phyloP scores from a whole-genome alignment of 2,888 invertebrate genomes.

The Meiosimyza platycephala region DNA sequence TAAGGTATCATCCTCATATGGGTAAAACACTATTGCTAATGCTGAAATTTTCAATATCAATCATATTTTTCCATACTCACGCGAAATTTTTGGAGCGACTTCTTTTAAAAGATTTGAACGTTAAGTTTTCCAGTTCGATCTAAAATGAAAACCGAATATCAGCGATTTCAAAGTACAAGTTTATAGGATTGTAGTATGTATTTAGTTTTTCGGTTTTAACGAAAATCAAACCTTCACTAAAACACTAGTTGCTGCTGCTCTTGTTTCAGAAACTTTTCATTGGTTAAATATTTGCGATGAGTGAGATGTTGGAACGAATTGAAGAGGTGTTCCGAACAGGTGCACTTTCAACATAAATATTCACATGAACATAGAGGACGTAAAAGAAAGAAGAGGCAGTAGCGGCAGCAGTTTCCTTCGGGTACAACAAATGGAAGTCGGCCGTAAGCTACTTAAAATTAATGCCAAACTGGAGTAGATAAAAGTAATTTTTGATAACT shows the following conservation, averaged over 20 bases:
- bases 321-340: constrained; percentile 44
- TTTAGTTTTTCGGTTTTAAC: too few relatives aligned
- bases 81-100: too few relatives aligned
- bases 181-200: too few relatives aligned
- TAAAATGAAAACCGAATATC: too few relatives aligned
- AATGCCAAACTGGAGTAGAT: constrained; percentile 45
- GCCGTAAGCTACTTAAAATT: constrained; percentile 50
- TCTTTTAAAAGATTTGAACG: too few relatives aligned
- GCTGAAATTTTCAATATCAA: too few relatives aligned
- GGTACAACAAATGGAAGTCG: constrained; percentile 30
- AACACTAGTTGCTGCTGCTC: neutral
- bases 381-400: neutral
- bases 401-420: neutral
- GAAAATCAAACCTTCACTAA: too few relatives aligned
- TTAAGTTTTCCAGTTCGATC: too few relatives aligned
- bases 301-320: neutral
- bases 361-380: constrained; percentile 43
- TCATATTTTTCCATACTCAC: too few relatives aligned
- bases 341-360: constrained; percentile 50
- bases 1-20: too few relatives aligned
- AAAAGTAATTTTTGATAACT: constrained; percentile 45
- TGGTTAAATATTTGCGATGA: constrained; percentile 46
- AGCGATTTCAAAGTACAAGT: too few relatives aligned
- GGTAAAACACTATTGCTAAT: too few relatives aligned
- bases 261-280: constrained; percentile 29